These are phyloP conservation scores for Tetraneura akinire DNA, from an alignment of 1,140 invertebrate species.

Conservation along the genomic window DNA sequence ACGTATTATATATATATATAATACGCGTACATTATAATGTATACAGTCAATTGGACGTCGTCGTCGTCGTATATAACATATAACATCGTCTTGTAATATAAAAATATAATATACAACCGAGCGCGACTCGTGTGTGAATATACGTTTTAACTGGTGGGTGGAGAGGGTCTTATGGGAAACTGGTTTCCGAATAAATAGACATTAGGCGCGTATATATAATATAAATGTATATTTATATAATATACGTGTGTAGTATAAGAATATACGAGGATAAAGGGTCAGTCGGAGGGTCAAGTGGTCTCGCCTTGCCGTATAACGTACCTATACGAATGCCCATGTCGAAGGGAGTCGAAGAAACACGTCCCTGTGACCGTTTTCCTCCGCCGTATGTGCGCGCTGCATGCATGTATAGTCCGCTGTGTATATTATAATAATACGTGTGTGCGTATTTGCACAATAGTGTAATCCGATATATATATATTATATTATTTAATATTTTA, in stretches of 20 bases:
- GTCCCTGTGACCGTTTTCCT: conserved; percentile 33
- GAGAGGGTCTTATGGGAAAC: not conserved
- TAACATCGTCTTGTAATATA: no score
- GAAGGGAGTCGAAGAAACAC: not conserved
- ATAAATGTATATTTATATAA: no score
- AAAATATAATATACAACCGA: no score
- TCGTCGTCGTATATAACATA: not conserved
- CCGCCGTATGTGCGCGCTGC: not conserved
- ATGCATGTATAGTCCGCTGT: not conserved
- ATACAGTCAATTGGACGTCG: conserved; percentile 15
- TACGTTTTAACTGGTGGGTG: not conserved
- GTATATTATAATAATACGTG: not conserved
- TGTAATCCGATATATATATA: conserved; percentile 26
- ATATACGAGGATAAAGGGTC: not conserved
- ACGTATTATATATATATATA: no score
- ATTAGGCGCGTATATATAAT: no score
- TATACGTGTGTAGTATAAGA: no score
- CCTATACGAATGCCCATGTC: no score
- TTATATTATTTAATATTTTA: conserved; percentile 7
- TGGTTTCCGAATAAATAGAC: not conserved
- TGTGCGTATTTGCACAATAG: conserved; percentile 10
- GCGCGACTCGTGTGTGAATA: no score
- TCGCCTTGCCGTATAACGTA: not conserved
- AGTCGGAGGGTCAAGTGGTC: conserved; percentile 20
- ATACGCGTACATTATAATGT: no score